Percentiles rank a stretch among this genome's conserved stretches.
Conservation (phyloP, 2,888 invertebrate genomes). For the Watsonalla cultraria region DNA sequence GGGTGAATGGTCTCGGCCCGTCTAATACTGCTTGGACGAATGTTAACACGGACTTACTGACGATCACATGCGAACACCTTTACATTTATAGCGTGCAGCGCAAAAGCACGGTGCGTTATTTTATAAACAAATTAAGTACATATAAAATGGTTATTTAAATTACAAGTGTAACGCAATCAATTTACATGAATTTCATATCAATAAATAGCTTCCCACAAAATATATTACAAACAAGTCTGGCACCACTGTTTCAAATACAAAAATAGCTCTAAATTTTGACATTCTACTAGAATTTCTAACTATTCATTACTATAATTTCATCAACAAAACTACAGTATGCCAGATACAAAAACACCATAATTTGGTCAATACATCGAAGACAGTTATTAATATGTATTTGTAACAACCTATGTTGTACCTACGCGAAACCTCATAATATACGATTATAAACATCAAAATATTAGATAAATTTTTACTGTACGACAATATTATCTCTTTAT, state of each 20-base stretch:
- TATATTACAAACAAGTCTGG: slow-evolving; percentile 15
- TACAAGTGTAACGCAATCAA: slow-evolving; percentile 15
- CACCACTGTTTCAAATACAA: slow-evolving; percentile 11
- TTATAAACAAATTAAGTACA: slow-evolving; percentile 52
- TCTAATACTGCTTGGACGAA: slow-evolving; percentile 61
- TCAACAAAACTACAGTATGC: no score
- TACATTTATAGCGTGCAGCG: slow-evolving; percentile 44
- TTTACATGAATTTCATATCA: slow-evolving; percentile 8
- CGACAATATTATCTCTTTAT: no score
- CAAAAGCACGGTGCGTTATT: slow-evolving; percentile 59
- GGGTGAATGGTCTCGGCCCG: slow-evolving; percentile 32
- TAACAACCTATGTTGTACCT: no score
- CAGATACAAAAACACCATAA: neutral
- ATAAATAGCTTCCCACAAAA: slow-evolving; percentile 10
- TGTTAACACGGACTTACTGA: slow-evolving; percentile 12
- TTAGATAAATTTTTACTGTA: no score
- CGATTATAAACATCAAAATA: no score
- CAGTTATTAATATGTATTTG: no score
- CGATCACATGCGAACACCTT: neutral
- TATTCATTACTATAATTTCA: neutral
- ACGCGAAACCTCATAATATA: no score
- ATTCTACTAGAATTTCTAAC: neutral
- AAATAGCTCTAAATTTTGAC: neutral
- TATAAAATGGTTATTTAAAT: slow-evolving; percentile 21
- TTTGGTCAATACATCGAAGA: neutral